Evolutionary conservation across 2,113 vertebrate genomes (phyloP).

Genomic region (Pelecanoides urinatrix): DNA sequence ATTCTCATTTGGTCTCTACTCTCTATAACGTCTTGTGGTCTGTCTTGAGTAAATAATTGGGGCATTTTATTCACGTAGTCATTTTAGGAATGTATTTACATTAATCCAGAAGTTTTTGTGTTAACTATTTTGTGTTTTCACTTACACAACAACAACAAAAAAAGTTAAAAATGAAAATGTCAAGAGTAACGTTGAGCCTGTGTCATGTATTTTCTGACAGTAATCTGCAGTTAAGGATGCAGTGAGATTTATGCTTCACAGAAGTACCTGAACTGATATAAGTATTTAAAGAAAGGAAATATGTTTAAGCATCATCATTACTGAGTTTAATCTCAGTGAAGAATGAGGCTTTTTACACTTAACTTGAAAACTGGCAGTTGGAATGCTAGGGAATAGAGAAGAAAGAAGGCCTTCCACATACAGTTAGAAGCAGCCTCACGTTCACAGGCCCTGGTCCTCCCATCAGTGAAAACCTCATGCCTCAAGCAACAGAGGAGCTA

Average conservation of each 20-base stretch:
- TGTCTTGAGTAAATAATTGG: neutral
- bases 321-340: neutral
- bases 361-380: neutral
- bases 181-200: neutral
- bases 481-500: neutral
- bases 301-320: neutral
- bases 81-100: neutral
- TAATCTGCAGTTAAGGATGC: neutral
- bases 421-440: neutral
- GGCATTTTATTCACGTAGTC: rapidly evolving
- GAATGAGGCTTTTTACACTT: neutral
- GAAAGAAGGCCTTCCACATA: neutral
- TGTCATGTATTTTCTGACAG: neutral
- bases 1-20: neutral
- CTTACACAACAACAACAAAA: neutral
- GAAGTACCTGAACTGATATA: neutral
- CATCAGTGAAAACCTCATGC: neutral
- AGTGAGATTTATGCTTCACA: neutral
- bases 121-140: neutral
- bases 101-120: neutral
- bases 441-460: neutral
- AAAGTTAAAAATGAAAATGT: neutral
- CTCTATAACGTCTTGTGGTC: neutral
- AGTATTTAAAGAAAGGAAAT: neutral
- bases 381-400: neutral